Evolutionary conservation across 1,140 invertebrate species (phyloP), one percentile per base, ranked within the genome.

Genomic region (Pteromalus puparum): DNA sequence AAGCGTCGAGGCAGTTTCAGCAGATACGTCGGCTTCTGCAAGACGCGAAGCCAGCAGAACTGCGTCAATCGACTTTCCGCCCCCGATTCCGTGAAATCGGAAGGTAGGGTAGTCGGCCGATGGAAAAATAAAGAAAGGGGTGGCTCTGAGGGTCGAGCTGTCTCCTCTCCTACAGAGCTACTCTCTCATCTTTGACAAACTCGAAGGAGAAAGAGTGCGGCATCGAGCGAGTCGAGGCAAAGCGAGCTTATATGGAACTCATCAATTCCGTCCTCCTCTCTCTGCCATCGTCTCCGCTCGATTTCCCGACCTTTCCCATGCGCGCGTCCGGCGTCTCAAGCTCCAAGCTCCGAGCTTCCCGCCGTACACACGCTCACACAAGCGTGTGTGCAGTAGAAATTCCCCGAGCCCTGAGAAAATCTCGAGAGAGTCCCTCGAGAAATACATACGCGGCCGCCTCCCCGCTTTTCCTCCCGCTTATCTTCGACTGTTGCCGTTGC

Each of bases 381-480:
- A 10, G 10, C 48, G 9, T 28, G 10, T 26, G 68, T 70, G 34
- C 6, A 30, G n/a, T 15, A 79, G n/a, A 65, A 30, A 78, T 78
- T 82, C n/a, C 18, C 18, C 24, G 34, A 15, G 30, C 53, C 48
- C 83, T 72, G 70, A 84, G 83, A 84, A 84, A 84, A 84, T 84
- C 77, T 80, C 15, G 28, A 67, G 61, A 67, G 61, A 53, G 67
- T 83, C 83, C 70, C 77, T 48, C 70, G 83, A 87, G 86, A 79
- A 81, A 85, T 83, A 81, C 81, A 83, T 34, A 73, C 18, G 78
- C 73, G 70, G 76, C 72, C 86, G 74, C 72, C 77, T 82, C 70
- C 75, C 83, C 85, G 83, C 53, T 84, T 84, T 84, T 81, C 83
- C 78, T 75, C 34, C 5, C 78, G 34, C 83, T 81, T 75, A 75